These are phyloP conservation scores for Monodelphis domestica DNA, from an alignment of 2,797 vertebrate species.

Conservation along the genomic window DNA sequence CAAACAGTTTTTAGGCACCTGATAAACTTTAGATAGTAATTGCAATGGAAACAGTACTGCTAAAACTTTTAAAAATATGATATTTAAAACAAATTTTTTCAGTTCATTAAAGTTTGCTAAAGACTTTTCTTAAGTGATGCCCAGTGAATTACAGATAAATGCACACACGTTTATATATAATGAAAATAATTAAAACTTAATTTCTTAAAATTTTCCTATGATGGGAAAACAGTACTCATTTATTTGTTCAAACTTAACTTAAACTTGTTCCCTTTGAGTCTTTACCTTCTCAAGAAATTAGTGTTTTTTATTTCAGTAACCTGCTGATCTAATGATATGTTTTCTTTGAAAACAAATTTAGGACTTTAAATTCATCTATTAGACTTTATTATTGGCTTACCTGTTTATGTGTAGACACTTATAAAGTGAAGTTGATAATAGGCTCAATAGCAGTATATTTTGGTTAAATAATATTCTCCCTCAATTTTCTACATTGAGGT, in stretches of 20 bases:
- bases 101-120: background rate
- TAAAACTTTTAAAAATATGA: background rate
- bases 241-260: constrained; percentile 6
- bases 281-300: background rate
- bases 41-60: background rate
- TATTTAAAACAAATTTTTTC: background rate
- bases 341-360: constrained; percentile 42
- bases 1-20: background rate
- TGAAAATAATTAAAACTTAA: constrained; percentile 20
- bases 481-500: constrained; percentile 22
- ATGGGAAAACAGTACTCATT: constrained; percentile 25
- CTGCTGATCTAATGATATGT: background rate
- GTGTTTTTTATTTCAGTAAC: constrained; percentile 32
- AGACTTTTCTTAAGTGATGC: background rate
- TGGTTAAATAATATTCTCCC: constrained; percentile 34
- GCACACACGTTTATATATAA: background rate
- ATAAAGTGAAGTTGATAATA: background rate
- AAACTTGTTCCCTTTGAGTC: constrained; percentile 23
- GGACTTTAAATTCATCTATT: constrained; percentile 32
- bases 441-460: background rate
- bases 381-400: background rate
- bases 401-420: background rate
- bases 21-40: background rate
- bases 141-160: background rate
- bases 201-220: constrained; percentile 21